Base-by-base conservation (phyloP, 2,797 vertebrate species). In the Sebastolobus alascanus region DNA sequence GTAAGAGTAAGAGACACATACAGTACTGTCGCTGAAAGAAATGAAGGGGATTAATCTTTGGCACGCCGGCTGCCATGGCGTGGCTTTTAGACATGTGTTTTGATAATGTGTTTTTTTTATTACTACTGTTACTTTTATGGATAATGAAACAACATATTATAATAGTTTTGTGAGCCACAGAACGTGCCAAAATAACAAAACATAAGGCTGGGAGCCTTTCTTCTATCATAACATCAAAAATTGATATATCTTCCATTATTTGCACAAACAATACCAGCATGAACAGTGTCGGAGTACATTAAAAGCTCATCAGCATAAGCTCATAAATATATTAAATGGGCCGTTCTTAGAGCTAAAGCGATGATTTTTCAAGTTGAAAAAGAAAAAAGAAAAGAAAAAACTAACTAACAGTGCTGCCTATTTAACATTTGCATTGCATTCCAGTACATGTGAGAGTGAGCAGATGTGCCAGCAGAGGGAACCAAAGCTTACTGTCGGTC, bases 381-480 rank as follows among this genome's bases (percentile, higher is more conserved):
- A 14, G 2, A 5, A 31, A 46, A 1, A 27, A 55, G 20, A 27
- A 56, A 29, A 22, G 6, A 25, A 55, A n/a, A 14, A 29, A 25
- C 2, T 2, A 14, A 22, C n/a, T 12, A 20, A 50, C 6, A 63
- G 5, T 11, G 22, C 4, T 73, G 6, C 16, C 5, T 27, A 6
- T 73, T 58, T 12, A 8, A 37, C 3, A 0, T 7, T 3, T 2
- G 16, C 6, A 54, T 52, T 27, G 46, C 1, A 58, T 10, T 77
- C 65, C 59, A 1, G 1, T 4, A 3, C n/a, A 12, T 50, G 16
- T 33, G 61, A 72, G 25, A 60, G 71, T 79, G 43, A 33, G 12
- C 43, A 74, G 43, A 68, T 64, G 6, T 54, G 25, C 93, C 93
- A 92, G 90, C 81, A 92, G 93, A 91, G 89, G 93, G 93, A 69